These are phyloP conservation scores for Drosophila ironensis DNA, from an alignment of 1,140 invertebrate genomes.

Conservation along the genomic window DNA sequence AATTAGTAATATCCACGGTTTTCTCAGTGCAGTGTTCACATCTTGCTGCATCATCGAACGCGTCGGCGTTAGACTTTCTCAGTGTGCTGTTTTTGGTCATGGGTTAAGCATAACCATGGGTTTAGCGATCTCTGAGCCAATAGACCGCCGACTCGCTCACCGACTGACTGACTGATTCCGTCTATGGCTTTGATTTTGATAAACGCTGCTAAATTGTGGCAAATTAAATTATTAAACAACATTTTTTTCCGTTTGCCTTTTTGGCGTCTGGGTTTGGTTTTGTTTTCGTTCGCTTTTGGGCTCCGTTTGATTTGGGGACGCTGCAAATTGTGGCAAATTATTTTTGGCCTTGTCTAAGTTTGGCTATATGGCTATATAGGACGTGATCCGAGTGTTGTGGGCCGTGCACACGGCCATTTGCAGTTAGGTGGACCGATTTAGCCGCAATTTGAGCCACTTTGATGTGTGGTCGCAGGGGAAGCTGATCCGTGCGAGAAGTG, in stretches of 20 bases:
- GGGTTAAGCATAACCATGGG: slow-evolving; percentile 17
- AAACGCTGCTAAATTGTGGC: slow-evolving; percentile 81
- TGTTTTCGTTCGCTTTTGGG: slow-evolving; percentile 13
- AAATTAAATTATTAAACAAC: slow-evolving; percentile 81
- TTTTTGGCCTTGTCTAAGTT: slow-evolving; percentile 79
- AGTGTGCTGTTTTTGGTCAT: slow-evolving; percentile 19
- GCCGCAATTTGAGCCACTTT: slow-evolving; percentile 49
- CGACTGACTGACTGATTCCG: slow-evolving; percentile 49
- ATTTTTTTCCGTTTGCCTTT: slow-evolving; percentile 64
- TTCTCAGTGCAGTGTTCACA: slow-evolving; percentile 1
- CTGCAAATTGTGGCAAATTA: slow-evolving; percentile 74
- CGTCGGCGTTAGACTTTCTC: slow-evolving; percentile 51
- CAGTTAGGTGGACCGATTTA: slow-evolving; percentile 38
- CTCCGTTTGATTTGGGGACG: slow-evolving; percentile 41
- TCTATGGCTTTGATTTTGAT: slow-evolving; percentile 73
- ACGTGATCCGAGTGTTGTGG: slow-evolving; percentile 41
- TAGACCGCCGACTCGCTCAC: slow-evolving; percentile 4
- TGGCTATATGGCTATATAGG: slow-evolving; percentile 44
- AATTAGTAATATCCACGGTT: no score
- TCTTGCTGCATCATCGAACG: slow-evolving; percentile 57
- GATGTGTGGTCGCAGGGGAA: slow-evolving; percentile 56
- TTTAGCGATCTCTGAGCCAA: slow-evolving; percentile 16
- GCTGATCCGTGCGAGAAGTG: slow-evolving; percentile 8
- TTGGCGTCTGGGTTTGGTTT: slow-evolving; percentile 20
- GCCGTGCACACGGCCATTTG: slow-evolving; percentile 31